Evolutionary conservation across 2,888 invertebrate species (phyloP).

Genomic region (Thalpophila matura): DNA sequence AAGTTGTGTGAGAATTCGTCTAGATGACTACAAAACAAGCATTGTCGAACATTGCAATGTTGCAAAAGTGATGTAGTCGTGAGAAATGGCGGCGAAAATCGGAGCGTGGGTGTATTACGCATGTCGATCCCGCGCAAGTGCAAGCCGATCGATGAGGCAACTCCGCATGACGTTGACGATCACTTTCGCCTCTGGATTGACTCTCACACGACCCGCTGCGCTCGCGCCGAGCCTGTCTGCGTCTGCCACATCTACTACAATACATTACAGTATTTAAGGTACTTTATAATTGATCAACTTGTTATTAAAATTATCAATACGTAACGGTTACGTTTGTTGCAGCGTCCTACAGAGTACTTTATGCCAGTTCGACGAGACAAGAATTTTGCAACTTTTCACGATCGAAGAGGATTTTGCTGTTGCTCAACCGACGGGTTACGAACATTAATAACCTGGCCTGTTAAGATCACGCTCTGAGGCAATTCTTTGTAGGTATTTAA

Average conservation of each 20-base stretch:
- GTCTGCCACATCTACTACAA: constrained; percentile 24
- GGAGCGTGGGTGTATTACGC: constrained; percentile 87
- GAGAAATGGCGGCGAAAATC: constrained; percentile 84
- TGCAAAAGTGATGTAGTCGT: constrained; percentile 81
- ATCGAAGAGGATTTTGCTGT: constrained; percentile 51
- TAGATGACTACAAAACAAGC: constrained; percentile 75
- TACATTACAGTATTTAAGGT: constrained; percentile 40
- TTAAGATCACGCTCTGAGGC: constrained; percentile 18
- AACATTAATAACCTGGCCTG: constrained; percentile 19
- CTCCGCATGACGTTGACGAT: constrained; percentile 72
- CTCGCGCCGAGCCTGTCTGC: constrained; percentile 20
- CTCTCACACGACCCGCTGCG: constrained; percentile 68
- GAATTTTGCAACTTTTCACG: constrained; percentile 47
- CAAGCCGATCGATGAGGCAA: constrained; percentile 82
- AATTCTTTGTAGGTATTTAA: constrained; percentile 11
- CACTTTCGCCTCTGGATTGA: constrained; percentile 80
- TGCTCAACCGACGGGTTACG: constrained; percentile 27
- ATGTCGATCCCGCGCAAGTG: constrained; percentile 78
- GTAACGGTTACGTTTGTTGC: constrained; percentile 35
- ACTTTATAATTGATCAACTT: constrained; percentile 35
- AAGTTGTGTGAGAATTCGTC: constrained; percentile 80
- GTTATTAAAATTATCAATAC: constrained; percentile 34
- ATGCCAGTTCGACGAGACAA: constrained; percentile 44
- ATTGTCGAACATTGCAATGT: constrained; percentile 77
- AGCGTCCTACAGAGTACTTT: constrained; percentile 26